A percentile compares a stretch with the other conserved stretches of the same genome.
phyloP scores from a whole-genome alignment of 2,888 invertebrate species.

The Tenthredo distinguenda region DNA sequence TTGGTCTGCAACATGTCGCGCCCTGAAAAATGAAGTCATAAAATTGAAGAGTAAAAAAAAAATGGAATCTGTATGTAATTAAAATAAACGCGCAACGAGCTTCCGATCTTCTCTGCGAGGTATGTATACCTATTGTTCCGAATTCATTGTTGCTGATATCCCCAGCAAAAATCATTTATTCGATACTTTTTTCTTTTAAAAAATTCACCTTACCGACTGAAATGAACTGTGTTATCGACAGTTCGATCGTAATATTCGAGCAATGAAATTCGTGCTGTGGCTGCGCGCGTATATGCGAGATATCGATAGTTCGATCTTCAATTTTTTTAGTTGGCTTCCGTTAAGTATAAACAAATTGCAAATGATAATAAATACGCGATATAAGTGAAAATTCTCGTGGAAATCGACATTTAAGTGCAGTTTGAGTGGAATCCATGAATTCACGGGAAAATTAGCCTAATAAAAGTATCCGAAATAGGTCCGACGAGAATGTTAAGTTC shows the following conservation, averaged over 20 bases:
- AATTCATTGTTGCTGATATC: not conserved
- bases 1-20: constrained; percentile 70
- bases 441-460: not conserved
- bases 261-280: not conserved
- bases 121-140: not conserved
- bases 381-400: not conserved
- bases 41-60: not conserved
- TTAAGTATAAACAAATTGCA: not conserved
- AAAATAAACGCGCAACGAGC: not conserved
- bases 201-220: not conserved
- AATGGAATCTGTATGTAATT: not conserved
- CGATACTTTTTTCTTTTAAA: not conserved
- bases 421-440: not conserved
- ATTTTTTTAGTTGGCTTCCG: not conserved
- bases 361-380: not conserved
- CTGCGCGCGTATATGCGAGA: not conserved
- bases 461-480: not conserved
- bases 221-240: not conserved
- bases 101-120: not conserved
- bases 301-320: not conserved
- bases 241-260: not conserved
- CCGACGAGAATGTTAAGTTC: not conserved
- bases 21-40: constrained; percentile 64
- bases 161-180: not conserved
- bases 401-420: not conserved